Conservation (phyloP, 2,113 vertebrate species). For the Manacus vitellinus region DNA sequence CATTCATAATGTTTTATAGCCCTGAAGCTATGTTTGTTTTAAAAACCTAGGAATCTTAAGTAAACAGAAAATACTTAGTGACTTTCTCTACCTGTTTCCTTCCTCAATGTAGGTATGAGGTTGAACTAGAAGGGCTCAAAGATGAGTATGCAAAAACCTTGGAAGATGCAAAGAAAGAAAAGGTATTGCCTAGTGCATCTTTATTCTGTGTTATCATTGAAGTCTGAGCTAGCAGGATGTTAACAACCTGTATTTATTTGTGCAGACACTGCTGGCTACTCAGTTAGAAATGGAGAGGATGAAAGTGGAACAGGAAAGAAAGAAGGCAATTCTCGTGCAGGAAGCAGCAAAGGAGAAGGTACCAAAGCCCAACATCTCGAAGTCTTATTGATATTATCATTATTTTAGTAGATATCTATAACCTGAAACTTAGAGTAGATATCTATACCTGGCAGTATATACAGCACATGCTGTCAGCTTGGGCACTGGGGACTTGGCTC, state of each 20-base stretch:
- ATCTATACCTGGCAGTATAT: not conserved
- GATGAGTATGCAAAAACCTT: constrained; percentile 85
- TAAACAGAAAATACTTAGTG: not conserved
- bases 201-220: not conserved
- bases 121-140: constrained; percentile 90
- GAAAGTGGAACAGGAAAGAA: constrained; percentile 98
- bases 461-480: not conserved
- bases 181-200: constrained; percentile 78
- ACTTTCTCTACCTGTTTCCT: not conserved
- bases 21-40: not conserved
- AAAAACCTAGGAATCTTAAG: not conserved
- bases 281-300: constrained; percentile 98
- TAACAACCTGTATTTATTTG: not conserved
- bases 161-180: constrained; percentile 93
- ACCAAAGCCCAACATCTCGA: not conserved
- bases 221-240: not conserved
- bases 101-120: constrained; percentile 79
- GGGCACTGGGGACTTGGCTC: not conserved
- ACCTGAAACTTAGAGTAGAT: not conserved
- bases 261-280: constrained; percentile 85
- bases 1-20: not conserved
- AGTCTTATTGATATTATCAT: rapidly evolving
- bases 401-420: not conserved
- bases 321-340: constrained; percentile 89
- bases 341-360: constrained; percentile 96